These are phyloP conservation scores for Procambarus virginalis DNA, from an alignment of 1,140 invertebrate species.

Conservation along the genomic window DNA sequence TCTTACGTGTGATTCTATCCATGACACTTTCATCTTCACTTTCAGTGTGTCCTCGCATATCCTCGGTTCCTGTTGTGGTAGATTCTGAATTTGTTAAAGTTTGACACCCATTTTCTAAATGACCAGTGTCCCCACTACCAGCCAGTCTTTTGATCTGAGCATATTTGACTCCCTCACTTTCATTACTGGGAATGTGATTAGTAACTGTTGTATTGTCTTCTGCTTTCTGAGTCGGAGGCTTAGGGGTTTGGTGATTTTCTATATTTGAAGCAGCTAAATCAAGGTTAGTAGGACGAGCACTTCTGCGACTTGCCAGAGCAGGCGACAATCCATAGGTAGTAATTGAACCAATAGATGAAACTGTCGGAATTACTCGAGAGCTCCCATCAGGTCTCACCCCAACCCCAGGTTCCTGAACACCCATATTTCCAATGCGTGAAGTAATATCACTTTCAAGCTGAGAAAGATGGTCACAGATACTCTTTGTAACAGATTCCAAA, in stretches of 20 bases:
- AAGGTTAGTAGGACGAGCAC: constrained; percentile 45
- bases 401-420: constrained; percentile 11
- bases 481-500: constrained; percentile 68
- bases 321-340: constrained; percentile 64
- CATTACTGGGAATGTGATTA: constrained; percentile 21
- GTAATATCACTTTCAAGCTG: constrained; percentile 69
- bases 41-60: constrained; percentile 41
- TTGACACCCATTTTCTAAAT: constrained; percentile 72
- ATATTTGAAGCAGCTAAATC: constrained; percentile 27
- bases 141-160: constrained; percentile 30
- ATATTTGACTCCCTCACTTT: constrained; percentile 48
- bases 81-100: constrained; percentile 25
- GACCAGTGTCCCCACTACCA: constrained; percentile 69
- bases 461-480: constrained; percentile 67
- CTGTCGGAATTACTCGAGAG: constrained; percentile 3
- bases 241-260: constrained; percentile 1
- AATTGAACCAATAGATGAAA: constrained; percentile 25
- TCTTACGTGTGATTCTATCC: constrained; percentile 89
- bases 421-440: constrained; percentile 67
- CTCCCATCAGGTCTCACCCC: constrained; percentile 1
- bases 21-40: constrained; percentile 83
- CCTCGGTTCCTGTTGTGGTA: constrained; percentile 21
- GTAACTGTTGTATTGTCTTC: background rate
- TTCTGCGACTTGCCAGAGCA: constrained; percentile 59
- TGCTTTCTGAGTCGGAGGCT: background rate